Percentiles rank a stretch among this genome's conserved stretches.
These are phyloP conservation scores for Chromoteleia sp. DNA, from an alignment of 2,888 invertebrate genomes.

Conservation along the genomic window DNA sequence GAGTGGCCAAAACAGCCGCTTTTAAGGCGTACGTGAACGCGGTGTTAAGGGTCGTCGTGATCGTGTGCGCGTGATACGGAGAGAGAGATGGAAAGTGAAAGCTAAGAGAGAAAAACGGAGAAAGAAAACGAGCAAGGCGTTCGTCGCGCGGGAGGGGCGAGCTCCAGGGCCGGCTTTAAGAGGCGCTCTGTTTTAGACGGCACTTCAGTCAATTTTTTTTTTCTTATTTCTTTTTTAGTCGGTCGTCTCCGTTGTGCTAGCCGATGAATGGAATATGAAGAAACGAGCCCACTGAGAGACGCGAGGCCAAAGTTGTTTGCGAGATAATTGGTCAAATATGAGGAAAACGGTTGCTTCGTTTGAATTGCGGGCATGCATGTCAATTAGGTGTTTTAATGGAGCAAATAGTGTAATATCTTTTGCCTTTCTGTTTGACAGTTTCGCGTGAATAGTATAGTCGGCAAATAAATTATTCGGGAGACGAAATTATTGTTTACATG, in stretches of 20 bases:
- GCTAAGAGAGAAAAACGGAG: background rate
- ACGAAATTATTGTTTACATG: background rate
- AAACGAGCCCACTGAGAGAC: too few species aligned
- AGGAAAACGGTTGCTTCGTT: background rate
- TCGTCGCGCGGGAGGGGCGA: slow-evolving; percentile 2
- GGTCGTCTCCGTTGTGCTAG: too few species aligned
- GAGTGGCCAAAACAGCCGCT: background rate
- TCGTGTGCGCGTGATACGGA: slow-evolving; percentile 58
- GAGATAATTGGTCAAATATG: too few species aligned
- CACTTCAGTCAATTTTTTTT: background rate
- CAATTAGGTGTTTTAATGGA: background rate
- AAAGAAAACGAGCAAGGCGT: too few species aligned
- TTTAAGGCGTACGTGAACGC: slow-evolving; percentile 32
- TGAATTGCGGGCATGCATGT: background rate
- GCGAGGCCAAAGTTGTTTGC: too few species aligned
- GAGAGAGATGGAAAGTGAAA: slow-evolving; percentile 24
- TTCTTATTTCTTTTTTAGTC: background rate
- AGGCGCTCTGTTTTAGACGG: background rate
- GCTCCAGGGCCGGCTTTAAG: slow-evolving; percentile 36
- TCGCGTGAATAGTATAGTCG: background rate
- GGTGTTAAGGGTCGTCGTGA: slow-evolving; percentile 47
- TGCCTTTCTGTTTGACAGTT: slow-evolving; percentile 9
- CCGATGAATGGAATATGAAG: too few species aligned
- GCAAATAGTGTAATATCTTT: slow-evolving; percentile 10
- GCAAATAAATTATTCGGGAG: background rate